Conservation (phyloP, 2,113 vertebrate species). For the Hepsetus odoe region DNA sequence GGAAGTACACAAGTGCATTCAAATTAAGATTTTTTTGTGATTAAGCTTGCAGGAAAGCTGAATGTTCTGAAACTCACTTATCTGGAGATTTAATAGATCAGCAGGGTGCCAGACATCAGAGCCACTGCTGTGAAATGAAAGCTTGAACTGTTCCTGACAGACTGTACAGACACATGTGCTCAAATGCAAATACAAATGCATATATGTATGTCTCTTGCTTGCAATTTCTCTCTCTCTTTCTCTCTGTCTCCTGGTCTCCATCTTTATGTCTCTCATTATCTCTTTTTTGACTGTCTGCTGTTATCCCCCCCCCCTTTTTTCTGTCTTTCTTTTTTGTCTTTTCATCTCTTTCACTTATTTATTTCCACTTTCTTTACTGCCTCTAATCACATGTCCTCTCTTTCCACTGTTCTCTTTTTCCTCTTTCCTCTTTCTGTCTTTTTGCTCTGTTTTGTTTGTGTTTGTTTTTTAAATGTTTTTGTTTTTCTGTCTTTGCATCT, state of each 20-base stretch:
- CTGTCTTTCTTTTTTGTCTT: neutral
- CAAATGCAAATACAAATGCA: neutral
- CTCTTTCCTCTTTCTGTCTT: neutral
- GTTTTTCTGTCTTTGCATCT: too few species aligned
- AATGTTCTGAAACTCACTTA: neutral
- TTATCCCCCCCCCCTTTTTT: neutral
- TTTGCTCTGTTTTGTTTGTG: neutral
- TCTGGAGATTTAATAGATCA: constrained; percentile 23
- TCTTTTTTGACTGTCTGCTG: neutral
- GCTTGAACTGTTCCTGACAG: constrained; percentile 34
- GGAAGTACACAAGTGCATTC: constrained; percentile 21
- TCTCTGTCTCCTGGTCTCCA: neutral
- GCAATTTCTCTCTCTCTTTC: neutral
- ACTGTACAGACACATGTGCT: constrained; percentile 35
- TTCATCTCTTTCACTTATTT: neutral
- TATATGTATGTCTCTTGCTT: neutral
- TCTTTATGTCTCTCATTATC: neutral
- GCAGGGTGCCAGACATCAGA: constrained; percentile 32
- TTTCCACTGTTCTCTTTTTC: too few species aligned
- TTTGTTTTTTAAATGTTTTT: neutral
- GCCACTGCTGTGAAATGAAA: constrained; percentile 26
- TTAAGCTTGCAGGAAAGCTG: constrained; percentile 2
- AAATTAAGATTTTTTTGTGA: constrained; percentile 28
- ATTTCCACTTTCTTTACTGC: neutral
- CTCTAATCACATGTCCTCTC: neutral